Evolutionary conservation across 53 echinoderm and acorn worm genomes (phyloP).

Genomic region (Luidia sarsii): DNA sequence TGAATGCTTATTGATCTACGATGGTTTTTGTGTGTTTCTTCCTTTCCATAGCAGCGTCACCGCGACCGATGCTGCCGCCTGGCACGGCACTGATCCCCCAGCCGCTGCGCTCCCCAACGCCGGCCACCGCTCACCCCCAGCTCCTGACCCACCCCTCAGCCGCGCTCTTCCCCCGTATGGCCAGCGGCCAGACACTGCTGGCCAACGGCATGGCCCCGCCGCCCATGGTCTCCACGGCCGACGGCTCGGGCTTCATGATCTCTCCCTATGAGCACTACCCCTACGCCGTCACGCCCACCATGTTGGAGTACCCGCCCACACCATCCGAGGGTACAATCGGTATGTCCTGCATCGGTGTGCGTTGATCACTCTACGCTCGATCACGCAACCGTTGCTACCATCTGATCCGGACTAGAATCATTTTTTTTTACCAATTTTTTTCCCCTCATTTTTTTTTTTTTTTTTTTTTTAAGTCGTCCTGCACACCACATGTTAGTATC

Average conservation of each 20-base stretch:
- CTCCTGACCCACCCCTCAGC: constrained; percentile 70
- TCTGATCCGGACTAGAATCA: constrained; percentile 37
- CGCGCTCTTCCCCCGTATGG: constrained; percentile 84
- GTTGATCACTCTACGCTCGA: constrained; percentile 20
- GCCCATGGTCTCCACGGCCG: constrained; percentile 62
- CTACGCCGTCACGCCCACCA: constrained; percentile 75
- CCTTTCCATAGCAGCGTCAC: constrained; percentile 69
- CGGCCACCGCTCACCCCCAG: constrained; percentile 70
- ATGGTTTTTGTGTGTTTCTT: not conserved
- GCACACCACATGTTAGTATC: constrained; percentile 28
- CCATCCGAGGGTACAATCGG: constrained; percentile 88
- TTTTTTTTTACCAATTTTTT: too few relatives aligned
- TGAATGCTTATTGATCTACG: too few relatives aligned
- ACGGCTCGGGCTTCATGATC: constrained; percentile 75
- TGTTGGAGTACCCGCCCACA: constrained; percentile 85
- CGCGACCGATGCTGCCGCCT: constrained; percentile 76
- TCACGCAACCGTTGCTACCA: constrained; percentile 35
- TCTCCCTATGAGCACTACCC: constrained; percentile 86
- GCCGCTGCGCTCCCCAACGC: constrained; percentile 89
- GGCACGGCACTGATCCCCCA: constrained; percentile 85
- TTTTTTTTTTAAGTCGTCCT: constrained; percentile 22
- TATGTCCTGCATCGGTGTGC: constrained; percentile 89
- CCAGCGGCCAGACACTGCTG: constrained; percentile 75
- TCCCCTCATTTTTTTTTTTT: not conserved
- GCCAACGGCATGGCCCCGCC: constrained; percentile 66